These are phyloP conservation scores for Naja naja DNA, from an alignment of 2,113 vertebrate genomes.

Conservation along the genomic window DNA sequence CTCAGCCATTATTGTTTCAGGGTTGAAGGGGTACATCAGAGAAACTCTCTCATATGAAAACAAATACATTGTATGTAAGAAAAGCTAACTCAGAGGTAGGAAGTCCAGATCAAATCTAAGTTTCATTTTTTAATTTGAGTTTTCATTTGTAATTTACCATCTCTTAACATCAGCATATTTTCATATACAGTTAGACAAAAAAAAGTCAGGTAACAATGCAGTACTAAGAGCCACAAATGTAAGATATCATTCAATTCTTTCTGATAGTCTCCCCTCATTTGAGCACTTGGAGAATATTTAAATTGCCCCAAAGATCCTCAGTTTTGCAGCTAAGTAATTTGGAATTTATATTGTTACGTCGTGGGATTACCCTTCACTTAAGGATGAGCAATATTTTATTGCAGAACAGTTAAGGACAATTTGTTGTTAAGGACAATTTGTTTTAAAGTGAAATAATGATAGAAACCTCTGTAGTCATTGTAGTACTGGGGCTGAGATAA, in stretches of 20 bases:
- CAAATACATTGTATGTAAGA: neutral
- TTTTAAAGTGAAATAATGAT: neutral
- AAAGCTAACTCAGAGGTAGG: neutral
- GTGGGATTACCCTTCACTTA: neutral
- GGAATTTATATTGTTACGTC: neutral
- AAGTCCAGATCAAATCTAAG: neutral
- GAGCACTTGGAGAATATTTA: neutral
- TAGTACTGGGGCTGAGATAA: neutral
- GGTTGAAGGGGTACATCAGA: neutral
- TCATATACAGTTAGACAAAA: neutral
- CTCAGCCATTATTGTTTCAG: neutral
- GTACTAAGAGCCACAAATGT: neutral
- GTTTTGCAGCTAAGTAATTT: neutral
- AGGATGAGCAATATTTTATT: neutral
- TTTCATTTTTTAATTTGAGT: neutral
- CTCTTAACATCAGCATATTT: neutral
- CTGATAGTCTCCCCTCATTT: neutral
- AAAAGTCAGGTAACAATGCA: neutral
- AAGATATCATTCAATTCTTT: neutral
- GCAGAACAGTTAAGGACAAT: neutral
- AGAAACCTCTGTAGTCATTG: neutral
- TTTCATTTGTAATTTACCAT: neutral
- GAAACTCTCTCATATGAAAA: neutral
- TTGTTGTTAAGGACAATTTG: neutral
- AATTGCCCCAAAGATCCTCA: neutral